Base-by-base conservation (phyloP, 2,888 invertebrate genomes). In the Melanophora roralis region DNA sequence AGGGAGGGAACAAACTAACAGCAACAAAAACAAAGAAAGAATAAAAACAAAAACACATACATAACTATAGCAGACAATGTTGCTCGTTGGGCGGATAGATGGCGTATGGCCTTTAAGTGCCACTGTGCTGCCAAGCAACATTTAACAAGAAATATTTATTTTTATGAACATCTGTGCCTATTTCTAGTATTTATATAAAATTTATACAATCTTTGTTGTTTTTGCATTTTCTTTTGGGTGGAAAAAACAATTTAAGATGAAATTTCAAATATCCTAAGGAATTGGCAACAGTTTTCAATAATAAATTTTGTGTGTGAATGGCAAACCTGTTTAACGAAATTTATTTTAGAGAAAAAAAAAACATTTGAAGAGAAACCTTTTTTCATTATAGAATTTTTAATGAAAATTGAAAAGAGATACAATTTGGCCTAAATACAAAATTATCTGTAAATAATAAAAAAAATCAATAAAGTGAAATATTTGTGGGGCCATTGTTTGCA, bases 141-240 rank as follows among this genome's bases (percentile, higher is more conserved):
- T 80, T 80, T 62, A 76, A 80, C 71, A 79, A 72, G 75, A 79
- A 75, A 75, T 75, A 75, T 79, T 45, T 27, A 36, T 65, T 74
- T 60, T 45, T 65, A 27, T 51, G 64, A 74, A 79, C 74, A 79
- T 74, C 74, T 79, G 74, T 62, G 64, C 57, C 59, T 49, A 57
- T 21, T 69, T 67, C 27, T 27, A 27, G 27, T 27, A 27, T 27
- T 65, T 57, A 47, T 57, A 21, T 45, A n/a, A 36, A 23, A 8
- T 32, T 65, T 60, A 47, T 64, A 2, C 32, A n/a, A n/a, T n/a
- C 6, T 43, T 36, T 43, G 2, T 12, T 16, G 4, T 19, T 67
- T 55, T 62, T 57, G 32, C 21, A 38, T 23, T 53, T 34, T 7
- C 36, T 53, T 53, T 1, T 16, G 36, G 12, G 27, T 3, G 27